Percentiles rank a stretch among this genome's conserved stretches.
phyloP scores from a whole-genome alignment of 2,888 invertebrate genomes.

The Campoplex nolae region DNA sequence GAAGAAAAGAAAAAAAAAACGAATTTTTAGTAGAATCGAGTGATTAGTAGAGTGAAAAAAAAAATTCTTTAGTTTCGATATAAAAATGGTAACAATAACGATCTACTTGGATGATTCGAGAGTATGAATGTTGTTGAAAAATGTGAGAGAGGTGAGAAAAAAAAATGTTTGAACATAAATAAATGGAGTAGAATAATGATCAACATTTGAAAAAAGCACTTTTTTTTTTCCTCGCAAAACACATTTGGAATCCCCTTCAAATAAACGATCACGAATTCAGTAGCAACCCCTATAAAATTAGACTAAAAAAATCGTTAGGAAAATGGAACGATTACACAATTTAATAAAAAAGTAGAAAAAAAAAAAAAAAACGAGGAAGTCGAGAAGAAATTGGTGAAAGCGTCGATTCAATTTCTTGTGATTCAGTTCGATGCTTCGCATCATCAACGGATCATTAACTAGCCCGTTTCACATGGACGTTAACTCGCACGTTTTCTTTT shows the following conservation, averaged over 20 bases:
- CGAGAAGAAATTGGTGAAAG: not conserved
- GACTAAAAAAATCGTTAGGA: not conserved
- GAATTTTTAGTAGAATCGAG: too few species aligned
- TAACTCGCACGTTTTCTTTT: conserved; percentile 5
- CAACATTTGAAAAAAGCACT: not conserved
- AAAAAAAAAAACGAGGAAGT: not conserved
- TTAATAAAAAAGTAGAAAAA: not conserved
- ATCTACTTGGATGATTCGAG: too few species aligned
- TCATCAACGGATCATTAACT: conserved; percentile 26
- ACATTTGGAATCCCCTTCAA: not conserved
- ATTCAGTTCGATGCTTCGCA: conserved; percentile 7
- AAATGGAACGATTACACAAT: not conserved
- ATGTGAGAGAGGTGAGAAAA: too few species aligned
- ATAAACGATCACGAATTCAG: not conserved
- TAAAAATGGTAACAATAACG: too few species aligned
- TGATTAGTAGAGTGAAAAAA: too few species aligned
- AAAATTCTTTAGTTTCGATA: too few species aligned
- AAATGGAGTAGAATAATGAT: too few species aligned
- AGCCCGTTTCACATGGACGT: not conserved
- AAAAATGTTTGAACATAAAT: too few species aligned
- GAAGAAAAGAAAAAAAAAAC: too few species aligned
- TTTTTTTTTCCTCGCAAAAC: not conserved
- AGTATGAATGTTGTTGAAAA: too few species aligned
- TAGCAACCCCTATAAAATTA: not conserved
- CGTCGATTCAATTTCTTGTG: conserved; percentile 10